Evolutionary conservation across 2,888 invertebrate species (phyloP), one percentile per base, ranked within the genome.

Genomic region (Nomada flava): DNA sequence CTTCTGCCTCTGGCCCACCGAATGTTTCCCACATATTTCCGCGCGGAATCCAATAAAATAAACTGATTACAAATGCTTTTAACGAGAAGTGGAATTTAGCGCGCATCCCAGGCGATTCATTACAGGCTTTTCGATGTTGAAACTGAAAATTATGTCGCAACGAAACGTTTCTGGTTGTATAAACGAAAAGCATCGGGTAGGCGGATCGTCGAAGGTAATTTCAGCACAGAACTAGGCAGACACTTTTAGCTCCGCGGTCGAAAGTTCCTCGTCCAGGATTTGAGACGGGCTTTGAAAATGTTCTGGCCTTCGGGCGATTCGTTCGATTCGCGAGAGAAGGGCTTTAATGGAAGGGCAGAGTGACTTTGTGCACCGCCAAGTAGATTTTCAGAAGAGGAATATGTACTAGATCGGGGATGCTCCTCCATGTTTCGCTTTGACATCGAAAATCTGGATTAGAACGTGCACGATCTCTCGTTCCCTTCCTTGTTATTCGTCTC

Each of bases 301-400:
- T 73, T 79, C 63, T 23, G 18, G 23, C 70, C 63, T 57, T 70
- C 42, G n/a, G 76, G 76, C 76, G 64, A 65, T 73, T 69, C 42
- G 47, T 26, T 53, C 72, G 80, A 50, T 65, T 63, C 70, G 29
- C 18, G 57, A 64, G 29, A 18, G 9, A 57, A 53, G 20, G 65
- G 29, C 55, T 65, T 50, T 67, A 70, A 73, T 63, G 67, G 57
- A 63, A 55, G 18, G 70, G 65, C 69, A 47, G 75, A 63, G 52
- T 42, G 72, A 78, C 73, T 73, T 59, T 47, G 50, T 36, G 72
- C 55, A 29, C 23, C 47, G 67, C 20, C 55, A 79, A 65, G 81
- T 76, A 67, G 70, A 87, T 87, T 75, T 84, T 55, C 72, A 36
- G 50, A 67, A 62, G 59, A 68, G 62, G 53, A 62, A 75, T 72